Evolutionary conservation across 2,113 vertebrate genomes (phyloP).

Genomic region (Pangasianodon gigas): DNA sequence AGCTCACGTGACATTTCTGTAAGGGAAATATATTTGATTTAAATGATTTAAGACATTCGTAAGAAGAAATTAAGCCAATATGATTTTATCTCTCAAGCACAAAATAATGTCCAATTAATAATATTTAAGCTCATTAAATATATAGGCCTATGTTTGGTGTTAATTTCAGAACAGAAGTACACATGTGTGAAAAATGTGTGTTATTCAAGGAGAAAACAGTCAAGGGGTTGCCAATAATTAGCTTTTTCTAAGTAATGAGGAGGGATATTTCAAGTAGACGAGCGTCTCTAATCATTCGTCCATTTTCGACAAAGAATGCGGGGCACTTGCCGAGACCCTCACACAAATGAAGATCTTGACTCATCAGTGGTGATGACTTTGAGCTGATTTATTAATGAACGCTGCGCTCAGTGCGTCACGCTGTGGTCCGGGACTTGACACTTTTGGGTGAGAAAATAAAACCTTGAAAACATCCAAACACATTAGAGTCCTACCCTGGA

Average conservation of each 20-base stretch:
- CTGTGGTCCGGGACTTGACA: constrained; percentile 8
- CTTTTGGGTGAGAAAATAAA: not conserved
- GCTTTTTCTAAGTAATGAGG: constrained; percentile 23
- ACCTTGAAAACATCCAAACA: not conserved
- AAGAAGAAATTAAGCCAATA: not conserved
- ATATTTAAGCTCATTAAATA: not conserved
- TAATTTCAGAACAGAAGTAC: not conserved
- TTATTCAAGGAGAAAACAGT: constrained; percentile 24
- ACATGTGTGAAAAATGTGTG: not conserved
- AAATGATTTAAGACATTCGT: not conserved
- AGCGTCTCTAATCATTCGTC: constrained; percentile 23
- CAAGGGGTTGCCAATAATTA: constrained; percentile 28
- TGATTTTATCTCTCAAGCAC: not conserved
- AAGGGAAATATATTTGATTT: not conserved
- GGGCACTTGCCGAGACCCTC: constrained; percentile 30
- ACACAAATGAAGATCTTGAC: constrained; percentile 33
- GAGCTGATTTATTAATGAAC: constrained; percentile 35
- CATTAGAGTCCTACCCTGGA: not conserved
- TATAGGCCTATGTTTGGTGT: not conserved
- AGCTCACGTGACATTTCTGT: not conserved
- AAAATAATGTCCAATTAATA: not conserved
- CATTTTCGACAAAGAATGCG: constrained; percentile 1
- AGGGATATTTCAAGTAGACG: constrained; percentile 20
- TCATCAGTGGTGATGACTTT: constrained; percentile 36
- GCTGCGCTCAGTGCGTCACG: not conserved